phyloP scores from a whole-genome alignment of 2,113 vertebrate genomes.

The Mola mola region DNA sequence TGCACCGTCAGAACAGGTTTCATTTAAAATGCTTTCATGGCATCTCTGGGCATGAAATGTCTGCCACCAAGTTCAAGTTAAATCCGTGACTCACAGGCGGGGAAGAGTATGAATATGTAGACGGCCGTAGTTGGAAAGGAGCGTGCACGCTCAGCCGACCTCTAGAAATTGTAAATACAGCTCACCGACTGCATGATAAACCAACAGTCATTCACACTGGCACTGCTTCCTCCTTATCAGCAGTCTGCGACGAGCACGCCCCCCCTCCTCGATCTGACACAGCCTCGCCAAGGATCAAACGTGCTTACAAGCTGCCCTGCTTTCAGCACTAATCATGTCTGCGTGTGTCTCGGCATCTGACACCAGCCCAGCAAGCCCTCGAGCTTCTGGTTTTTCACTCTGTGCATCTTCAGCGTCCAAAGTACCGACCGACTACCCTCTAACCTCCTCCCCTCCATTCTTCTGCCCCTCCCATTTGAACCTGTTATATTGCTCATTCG shows the following conservation, averaged over 20 bases:
- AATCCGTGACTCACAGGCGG: conserved; percentile 8
- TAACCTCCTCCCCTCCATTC: not conserved
- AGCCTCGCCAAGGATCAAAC: conserved; percentile 34
- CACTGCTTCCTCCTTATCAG: conserved; percentile 9
- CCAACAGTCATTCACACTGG: not conserved
- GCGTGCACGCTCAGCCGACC: not conserved
- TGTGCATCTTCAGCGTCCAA: conserved; percentile 2
- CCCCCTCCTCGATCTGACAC: conserved; percentile 3
- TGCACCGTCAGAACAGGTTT: not conserved
- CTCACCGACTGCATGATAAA: not conserved
- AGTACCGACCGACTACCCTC: not conserved
- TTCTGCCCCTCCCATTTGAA: conserved; percentile 9
- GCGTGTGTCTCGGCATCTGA: conserved; percentile 40
- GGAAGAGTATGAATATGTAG: conserved; percentile 5
- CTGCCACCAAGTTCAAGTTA: conserved; percentile 16
- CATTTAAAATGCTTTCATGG: conserved; percentile 2
- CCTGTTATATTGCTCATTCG: conserved; percentile 23
- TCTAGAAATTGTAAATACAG: not conserved
- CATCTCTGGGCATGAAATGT: too few species aligned
- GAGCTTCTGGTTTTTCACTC: conserved; percentile 29
- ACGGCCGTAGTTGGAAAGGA: not conserved
- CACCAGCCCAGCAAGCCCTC: conserved; percentile 20
- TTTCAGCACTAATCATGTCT: conserved; percentile 41
- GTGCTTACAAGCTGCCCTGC: conserved; percentile 37
- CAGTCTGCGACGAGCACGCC: conserved; percentile 1